phyloP scores from a whole-genome alignment of 2,113 vertebrate species.

The Archocentrus centrarchus region DNA sequence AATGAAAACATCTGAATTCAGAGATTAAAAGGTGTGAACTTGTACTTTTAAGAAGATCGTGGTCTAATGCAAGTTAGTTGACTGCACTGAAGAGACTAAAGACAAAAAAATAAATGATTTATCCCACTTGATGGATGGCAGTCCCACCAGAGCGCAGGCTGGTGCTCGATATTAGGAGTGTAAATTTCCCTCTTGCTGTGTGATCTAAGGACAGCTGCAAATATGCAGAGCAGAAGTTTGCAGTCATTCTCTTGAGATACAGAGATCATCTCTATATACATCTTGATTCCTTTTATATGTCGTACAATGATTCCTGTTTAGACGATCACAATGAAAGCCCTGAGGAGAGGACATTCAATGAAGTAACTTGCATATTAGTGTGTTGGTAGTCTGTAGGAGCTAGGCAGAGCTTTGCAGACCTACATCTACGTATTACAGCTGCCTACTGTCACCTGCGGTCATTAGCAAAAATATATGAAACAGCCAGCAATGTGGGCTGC shows the following conservation, averaged over 20 bases:
- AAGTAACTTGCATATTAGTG: neutral
- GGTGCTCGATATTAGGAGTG: neutral
- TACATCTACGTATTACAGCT: neutral
- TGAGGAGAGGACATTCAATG: neutral
- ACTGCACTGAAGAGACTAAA: neutral
- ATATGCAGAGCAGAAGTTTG: too few species aligned
- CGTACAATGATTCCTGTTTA: too few species aligned
- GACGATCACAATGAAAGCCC: too few species aligned
- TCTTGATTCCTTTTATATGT: too few species aligned
- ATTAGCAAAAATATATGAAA: neutral
- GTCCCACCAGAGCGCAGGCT: neutral
- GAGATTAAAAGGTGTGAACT: neutral
- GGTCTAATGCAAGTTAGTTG: neutral
- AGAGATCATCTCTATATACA: too few species aligned
- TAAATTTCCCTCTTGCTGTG: neutral
- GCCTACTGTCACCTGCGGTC: rapidly evolving
- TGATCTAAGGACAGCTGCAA: neutral
- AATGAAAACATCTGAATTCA: too few species aligned
- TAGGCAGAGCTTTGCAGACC: neutral
- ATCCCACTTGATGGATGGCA: neutral
- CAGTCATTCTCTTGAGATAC: too few species aligned
- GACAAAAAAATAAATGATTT: neutral
- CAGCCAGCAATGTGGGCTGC: neutral
- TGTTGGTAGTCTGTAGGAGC: rapidly evolving
- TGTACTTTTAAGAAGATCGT: neutral